These are phyloP conservation scores for Portunus trituberculatus DNA, from an alignment of 1,140 invertebrate genomes.

Conservation along the genomic window DNA sequence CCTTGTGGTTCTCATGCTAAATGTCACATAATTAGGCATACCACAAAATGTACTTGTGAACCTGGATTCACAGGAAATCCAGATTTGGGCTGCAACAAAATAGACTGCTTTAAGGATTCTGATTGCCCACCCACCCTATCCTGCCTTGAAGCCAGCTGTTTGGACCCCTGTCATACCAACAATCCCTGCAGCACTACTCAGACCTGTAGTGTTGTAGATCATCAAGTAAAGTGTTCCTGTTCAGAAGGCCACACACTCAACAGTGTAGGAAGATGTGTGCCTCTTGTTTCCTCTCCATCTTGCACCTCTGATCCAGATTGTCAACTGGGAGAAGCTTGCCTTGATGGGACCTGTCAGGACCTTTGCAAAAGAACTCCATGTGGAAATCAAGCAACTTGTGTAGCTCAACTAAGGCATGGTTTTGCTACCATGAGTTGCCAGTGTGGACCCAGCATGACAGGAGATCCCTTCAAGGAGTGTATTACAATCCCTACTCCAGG, in stretches of 20 bases:
- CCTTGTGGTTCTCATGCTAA: conserved; percentile 81
- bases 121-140: conserved; percentile 87
- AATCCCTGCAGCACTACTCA: conserved; percentile 90
- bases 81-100: conserved; percentile 87
- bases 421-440: conserved; percentile 78
- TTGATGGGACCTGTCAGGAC: conserved; percentile 87
- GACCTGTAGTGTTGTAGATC: conserved; percentile 84
- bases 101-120: conserved; percentile 86
- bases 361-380: conserved; percentile 85
- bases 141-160: conserved; percentile 87
- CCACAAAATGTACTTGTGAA: conserved; percentile 91
- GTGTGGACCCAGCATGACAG: conserved; percentile 78
- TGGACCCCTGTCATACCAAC: conserved; percentile 87
- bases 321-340: conserved; percentile 88
- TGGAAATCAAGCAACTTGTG: conserved; percentile 87
- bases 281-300: conserved; percentile 83
- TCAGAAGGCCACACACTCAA: conserved; percentile 79
- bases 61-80: conserved; percentile 91
- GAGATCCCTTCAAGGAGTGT: conserved; percentile 85
- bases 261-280: conserved; percentile 87
- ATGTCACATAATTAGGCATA: conserved; percentile 81
- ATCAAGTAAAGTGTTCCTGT: conserved; percentile 79
- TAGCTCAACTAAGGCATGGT: conserved; percentile 78
- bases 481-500: conserved; percentile 87
- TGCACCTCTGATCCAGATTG: conserved; percentile 92